A percentile compares a stretch with the other conserved stretches of the same genome.
Evolutionary conservation across 2,888 invertebrate species (phyloP).

Genomic region (Drosophila neotestacea): DNA sequence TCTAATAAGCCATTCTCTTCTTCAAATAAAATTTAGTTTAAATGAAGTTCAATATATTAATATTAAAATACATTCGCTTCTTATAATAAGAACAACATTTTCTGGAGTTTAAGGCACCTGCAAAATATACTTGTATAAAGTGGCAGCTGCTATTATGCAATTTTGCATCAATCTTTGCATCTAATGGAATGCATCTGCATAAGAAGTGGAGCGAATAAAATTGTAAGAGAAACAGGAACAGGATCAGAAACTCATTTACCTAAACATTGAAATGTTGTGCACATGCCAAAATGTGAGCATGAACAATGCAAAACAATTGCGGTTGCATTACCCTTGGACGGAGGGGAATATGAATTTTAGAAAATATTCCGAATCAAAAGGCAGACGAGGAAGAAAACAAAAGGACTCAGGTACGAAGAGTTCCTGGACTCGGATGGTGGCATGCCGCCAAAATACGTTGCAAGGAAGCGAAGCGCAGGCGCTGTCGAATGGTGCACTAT

Average conservation of each 20-base stretch:
- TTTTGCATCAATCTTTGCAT: conserved; percentile 12
- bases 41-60: no score
- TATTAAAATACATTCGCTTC: background rate
- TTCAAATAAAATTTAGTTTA: no score
- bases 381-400: conserved; percentile 35
- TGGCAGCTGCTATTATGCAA: conserved; percentile 61
- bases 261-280: conserved; percentile 60
- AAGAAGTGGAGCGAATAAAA: conserved; percentile 14
- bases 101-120: conserved; percentile 24
- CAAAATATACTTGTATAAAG: background rate
- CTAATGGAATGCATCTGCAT: conserved; percentile 62
- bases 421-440: conserved; percentile 32
- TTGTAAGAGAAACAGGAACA: conserved; percentile 7
- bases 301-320: conserved; percentile 72
- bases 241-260: conserved; percentile 57
- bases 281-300: conserved; percentile 75
- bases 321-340: conserved; percentile 69
- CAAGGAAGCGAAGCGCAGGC: conserved; percentile 47
- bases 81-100: background rate
- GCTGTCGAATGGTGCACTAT: conserved; percentile 68
- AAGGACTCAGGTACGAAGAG: conserved; percentile 58
- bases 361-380: conserved; percentile 59
- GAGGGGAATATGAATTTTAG: conserved; percentile 40
- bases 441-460: conserved; percentile 66
- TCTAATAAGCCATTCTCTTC: no score